Conservation (phyloP, 2,888 invertebrate genomes). For the Lamellibrachia satsuma region DNA sequence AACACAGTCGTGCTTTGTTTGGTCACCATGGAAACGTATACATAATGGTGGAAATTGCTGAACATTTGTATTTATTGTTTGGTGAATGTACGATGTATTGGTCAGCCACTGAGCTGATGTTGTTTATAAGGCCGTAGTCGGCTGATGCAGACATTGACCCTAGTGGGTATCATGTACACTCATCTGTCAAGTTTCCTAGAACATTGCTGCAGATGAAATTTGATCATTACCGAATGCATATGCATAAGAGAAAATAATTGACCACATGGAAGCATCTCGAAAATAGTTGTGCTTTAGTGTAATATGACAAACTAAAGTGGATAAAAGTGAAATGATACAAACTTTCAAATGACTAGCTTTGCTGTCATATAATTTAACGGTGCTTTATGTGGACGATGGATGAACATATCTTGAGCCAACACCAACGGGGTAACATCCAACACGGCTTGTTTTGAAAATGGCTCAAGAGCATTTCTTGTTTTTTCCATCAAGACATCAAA, state of each 20-base stretch:
- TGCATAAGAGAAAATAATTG: background rate
- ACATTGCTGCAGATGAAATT: background rate
- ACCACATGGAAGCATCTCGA: background rate
- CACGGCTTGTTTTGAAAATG: background rate
- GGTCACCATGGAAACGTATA: slow-evolving; percentile 1
- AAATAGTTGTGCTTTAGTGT: background rate
- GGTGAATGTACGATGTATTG: background rate
- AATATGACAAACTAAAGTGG: background rate
- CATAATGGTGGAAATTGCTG: slow-evolving; percentile 1
- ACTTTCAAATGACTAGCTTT: background rate
- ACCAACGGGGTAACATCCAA: background rate
- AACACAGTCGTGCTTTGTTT: background rate
- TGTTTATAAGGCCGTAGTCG: background rate
- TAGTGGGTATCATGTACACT: background rate
- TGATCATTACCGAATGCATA: background rate
- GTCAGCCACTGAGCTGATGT: background rate
- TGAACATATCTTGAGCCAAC: background rate
- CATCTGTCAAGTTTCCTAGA: background rate
- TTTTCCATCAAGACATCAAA: background rate
- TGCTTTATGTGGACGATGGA: background rate
- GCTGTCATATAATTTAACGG: background rate
- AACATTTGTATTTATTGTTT: slow-evolving; percentile 11
- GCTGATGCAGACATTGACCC: slow-evolving; percentile 9
- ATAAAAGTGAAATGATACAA: background rate
- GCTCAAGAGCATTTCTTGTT: background rate